Conservation (phyloP, 2,888 invertebrate genomes). For the Meiosimyza platycephala region DNA sequence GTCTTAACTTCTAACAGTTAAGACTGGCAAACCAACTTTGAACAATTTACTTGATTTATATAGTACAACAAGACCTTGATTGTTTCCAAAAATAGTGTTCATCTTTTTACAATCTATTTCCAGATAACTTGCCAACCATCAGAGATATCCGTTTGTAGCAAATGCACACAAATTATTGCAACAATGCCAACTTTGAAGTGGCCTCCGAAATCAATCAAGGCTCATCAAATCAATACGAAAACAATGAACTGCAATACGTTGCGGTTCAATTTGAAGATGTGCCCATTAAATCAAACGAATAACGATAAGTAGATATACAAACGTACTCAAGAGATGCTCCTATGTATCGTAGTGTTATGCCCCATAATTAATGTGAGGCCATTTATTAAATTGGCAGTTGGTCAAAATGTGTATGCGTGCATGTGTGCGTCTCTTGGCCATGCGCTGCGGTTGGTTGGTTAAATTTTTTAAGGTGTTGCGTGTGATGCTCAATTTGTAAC, state of each 20-base stretch:
- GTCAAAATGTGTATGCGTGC: conserved; percentile 34
- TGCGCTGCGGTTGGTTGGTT: conserved; percentile 42
- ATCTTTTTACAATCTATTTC: no score
- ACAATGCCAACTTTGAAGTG: conserved; percentile 57
- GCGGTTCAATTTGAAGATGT: conserved; percentile 2
- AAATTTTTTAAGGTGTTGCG: conserved; percentile 39
- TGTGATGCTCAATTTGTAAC: conserved; percentile 60
- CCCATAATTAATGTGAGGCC: conserved; percentile 59
- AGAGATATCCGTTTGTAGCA: conserved; percentile 21
- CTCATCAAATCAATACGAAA: conserved; percentile 54
- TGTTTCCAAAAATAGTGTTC: no score
- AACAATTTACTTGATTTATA: no score
- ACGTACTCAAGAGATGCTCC: conserved; percentile 38
- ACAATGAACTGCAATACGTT: conserved; percentile 41
- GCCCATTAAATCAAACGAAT: conserved; percentile 12
- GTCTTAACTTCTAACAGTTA: no score
- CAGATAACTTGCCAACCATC: no score
- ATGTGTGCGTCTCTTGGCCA: conserved; percentile 39
- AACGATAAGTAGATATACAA: conserved; percentile 32
- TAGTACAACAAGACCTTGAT: no score
- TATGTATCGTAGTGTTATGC: conserved; percentile 42
- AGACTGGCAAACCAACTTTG: no score
- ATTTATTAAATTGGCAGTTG: conserved; percentile 65
- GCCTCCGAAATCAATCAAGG: conserved; percentile 63
- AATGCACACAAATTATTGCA: conserved; percentile 46